Evolutionary conservation across 2,888 invertebrate genomes (phyloP).

Genomic region (Steinernema hermaphroditum): DNA sequence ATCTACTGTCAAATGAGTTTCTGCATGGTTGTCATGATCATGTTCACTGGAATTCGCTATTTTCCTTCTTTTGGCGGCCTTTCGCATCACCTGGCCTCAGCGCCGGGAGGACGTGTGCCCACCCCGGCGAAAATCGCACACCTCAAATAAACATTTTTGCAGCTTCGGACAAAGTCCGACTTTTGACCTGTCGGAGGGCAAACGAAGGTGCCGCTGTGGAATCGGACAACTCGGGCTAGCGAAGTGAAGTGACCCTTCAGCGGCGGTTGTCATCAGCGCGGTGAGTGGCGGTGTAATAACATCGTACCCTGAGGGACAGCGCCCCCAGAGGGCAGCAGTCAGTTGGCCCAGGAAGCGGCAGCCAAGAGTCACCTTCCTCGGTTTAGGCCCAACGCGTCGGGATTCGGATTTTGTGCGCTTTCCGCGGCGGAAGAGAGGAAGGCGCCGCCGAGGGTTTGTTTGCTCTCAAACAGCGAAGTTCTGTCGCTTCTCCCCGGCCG

Average conservation of each 20-base stretch:
- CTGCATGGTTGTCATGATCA: too few species aligned
- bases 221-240: not conserved
- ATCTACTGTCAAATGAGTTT: too few species aligned
- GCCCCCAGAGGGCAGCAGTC: conserved; percentile 25
- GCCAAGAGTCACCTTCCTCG: not conserved
- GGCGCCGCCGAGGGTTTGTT: conserved; percentile 12
- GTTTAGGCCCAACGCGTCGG: not conserved
- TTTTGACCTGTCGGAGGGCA: too few species aligned
- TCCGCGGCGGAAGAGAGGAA: not conserved
- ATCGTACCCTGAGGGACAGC: not conserved
- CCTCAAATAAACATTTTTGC: too few species aligned
- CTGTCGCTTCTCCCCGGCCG: not conserved
- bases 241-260: conserved; percentile 27
- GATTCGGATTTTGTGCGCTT: not conserved
- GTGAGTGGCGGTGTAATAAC: conserved; percentile 24
- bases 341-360: conserved; percentile 3
- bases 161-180: too few species aligned
- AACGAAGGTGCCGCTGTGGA: too few species aligned
- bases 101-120: too few species aligned
- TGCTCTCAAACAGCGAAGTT: conserved; percentile 15
- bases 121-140: too few species aligned
- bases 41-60: too few species aligned
- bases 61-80: too few species aligned
- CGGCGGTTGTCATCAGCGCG: conserved; percentile 29
- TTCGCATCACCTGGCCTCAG: too few species aligned